A percentile compares a stretch with the other conserved stretches of the same genome.
Conservation (phyloP, 2,797 vertebrate species). For the Carapus acus region DNA sequence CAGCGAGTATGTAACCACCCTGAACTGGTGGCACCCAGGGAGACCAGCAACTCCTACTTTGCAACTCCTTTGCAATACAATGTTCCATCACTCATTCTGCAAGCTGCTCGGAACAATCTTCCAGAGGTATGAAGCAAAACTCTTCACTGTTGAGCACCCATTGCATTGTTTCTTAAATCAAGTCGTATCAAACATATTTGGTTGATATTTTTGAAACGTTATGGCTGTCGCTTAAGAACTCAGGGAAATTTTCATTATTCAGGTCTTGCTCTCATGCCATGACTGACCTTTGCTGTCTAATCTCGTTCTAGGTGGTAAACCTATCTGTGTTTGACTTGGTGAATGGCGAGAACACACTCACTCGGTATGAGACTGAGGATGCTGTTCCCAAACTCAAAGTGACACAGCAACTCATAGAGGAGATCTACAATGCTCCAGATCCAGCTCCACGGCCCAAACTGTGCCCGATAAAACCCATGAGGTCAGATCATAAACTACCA, state of each 20-base stretch:
- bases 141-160: neutral
- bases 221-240: too few relatives aligned
- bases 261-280: too few relatives aligned
- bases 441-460: constrained; percentile 73
- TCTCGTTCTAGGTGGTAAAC: constrained; percentile 69
- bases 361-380: constrained; percentile 79
- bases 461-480: constrained; percentile 87
- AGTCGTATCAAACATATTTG: neutral
- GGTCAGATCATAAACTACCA: constrained; percentile 57
- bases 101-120: constrained; percentile 71
- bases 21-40: constrained; percentile 80
- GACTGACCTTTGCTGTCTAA: constrained; percentile 1
- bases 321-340: constrained; percentile 84
- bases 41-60: constrained; percentile 74
- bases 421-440: constrained; percentile 80
- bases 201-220: too few relatives aligned
- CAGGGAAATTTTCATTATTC: too few relatives aligned
- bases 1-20: constrained; percentile 92
- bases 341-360: constrained; percentile 81
- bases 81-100: constrained; percentile 79
- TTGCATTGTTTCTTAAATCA: neutral
- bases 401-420: constrained; percentile 84
- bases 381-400: constrained; percentile 80
- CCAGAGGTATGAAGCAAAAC: constrained; percentile 70
- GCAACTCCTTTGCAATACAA: constrained; percentile 75